phyloP scores from a whole-genome alignment of 2,888 invertebrate species.

The Schrankia costaestrigalis region DNA sequence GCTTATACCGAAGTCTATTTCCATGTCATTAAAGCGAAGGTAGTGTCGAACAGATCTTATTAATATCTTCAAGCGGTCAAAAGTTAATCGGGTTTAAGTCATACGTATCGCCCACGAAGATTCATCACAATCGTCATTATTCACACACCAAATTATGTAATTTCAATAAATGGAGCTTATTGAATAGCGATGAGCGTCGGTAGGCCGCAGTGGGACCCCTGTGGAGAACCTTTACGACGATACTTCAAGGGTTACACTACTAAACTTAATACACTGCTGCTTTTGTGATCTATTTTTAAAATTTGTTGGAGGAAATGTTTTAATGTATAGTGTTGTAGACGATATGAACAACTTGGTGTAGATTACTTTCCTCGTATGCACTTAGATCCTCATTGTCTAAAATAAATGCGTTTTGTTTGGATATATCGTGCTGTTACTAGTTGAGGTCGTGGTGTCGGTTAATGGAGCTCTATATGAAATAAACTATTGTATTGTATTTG shows the following conservation, averaged over 20 bases:
- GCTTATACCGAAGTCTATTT: slow-evolving; percentile 53
- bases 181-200: slow-evolving; percentile 80
- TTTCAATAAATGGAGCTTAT: slow-evolving; percentile 80
- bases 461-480: slow-evolving; percentile 45
- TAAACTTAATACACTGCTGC: slow-evolving; percentile 28
- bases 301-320: not conserved
- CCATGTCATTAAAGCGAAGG: slow-evolving; percentile 64
- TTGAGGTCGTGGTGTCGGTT: slow-evolving; percentile 54
- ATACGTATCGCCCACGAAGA: slow-evolving; percentile 78
- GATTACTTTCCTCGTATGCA: slow-evolving; percentile 56
- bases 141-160: slow-evolving; percentile 81
- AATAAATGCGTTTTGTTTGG: slow-evolving; percentile 72
- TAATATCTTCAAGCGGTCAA: slow-evolving; percentile 76
- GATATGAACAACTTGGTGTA: slow-evolving; percentile 28
- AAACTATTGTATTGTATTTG: too few species aligned
- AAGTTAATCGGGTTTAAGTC: slow-evolving; percentile 80
- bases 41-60: slow-evolving; percentile 63
- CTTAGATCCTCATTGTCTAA: slow-evolving; percentile 68
- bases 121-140: slow-evolving; percentile 81
- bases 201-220: slow-evolving; percentile 69
- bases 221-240: slow-evolving; percentile 44
- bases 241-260: slow-evolving; percentile 25
- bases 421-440: slow-evolving; percentile 49
- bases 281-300: slow-evolving; percentile 1
- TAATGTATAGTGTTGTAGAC: too few species aligned